These are phyloP conservation scores for Tribolium castaneum DNA, from an alignment of 1,140 invertebrate genomes.

Conservation along the genomic window DNA sequence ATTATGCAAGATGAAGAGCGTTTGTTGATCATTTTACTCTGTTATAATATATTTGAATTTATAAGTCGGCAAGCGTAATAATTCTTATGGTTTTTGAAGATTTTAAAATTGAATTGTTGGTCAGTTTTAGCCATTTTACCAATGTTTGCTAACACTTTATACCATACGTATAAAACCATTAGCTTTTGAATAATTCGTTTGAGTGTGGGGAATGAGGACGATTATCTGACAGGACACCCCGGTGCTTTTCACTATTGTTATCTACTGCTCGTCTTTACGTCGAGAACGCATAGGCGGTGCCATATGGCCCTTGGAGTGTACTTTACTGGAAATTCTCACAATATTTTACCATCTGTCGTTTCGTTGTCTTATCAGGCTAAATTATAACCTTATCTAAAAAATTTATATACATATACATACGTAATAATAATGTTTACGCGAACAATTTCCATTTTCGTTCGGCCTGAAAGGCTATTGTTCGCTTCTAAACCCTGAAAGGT, in stretches of 20 bases:
- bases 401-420: slow-evolving; percentile 27
- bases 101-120: background rate
- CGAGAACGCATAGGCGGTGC: slow-evolving; percentile 40
- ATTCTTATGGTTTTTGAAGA: background rate
- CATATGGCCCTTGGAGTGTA: slow-evolving; percentile 53
- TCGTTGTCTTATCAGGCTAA: slow-evolving; percentile 48
- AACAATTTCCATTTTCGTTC: background rate
- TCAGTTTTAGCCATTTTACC: background rate
- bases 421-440: slow-evolving; percentile 16
- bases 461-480: background rate
- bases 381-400: slow-evolving; percentile 35
- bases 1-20: background rate
- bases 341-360: slow-evolving; percentile 54
- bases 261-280: slow-evolving; percentile 46
- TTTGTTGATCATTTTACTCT: background rate
- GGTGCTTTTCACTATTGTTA: slow-evolving; percentile 40
- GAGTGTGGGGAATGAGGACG: slow-evolving; percentile 30
- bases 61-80: background rate
- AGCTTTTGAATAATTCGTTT: slow-evolving; percentile 39
- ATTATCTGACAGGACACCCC: slow-evolving; percentile 45
- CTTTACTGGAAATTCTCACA: slow-evolving; percentile 56
- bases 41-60: background rate
- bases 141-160: slow-evolving; percentile 13
- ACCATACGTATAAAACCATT: slow-evolving; percentile 41
- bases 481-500: background rate